Conservation (phyloP, 2,888 invertebrate genomes). For the Cheilosia variabilis region DNA sequence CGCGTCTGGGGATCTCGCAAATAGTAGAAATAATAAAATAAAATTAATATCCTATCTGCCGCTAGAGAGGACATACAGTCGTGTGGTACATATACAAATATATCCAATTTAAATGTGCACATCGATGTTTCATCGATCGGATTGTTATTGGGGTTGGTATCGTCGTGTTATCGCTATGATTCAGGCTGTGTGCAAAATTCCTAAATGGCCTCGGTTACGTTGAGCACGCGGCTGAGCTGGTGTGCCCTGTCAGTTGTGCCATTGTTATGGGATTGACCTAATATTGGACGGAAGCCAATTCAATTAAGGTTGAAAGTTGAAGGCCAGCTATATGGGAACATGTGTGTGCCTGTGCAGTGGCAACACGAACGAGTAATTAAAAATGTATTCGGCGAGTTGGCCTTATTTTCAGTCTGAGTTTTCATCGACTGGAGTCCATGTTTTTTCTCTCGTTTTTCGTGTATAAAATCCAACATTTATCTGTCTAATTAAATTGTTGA, state of each 20-base stretch:
- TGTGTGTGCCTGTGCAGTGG: constrained; percentile 63
- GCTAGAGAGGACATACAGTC: not conserved
- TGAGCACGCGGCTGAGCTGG: constrained; percentile 5
- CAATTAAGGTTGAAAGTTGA: constrained; percentile 76
- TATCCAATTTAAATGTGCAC: constrained; percentile 53
- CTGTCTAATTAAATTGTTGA: constrained; percentile 64
- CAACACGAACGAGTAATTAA: constrained; percentile 72
- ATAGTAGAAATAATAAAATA: constrained; percentile 6
- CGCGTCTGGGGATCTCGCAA: constrained; percentile 40
- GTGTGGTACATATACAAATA: too few species aligned
- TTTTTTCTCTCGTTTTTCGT: constrained; percentile 22
- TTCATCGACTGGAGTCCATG: too few species aligned
- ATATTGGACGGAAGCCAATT: constrained; percentile 74
- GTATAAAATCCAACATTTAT: constrained; percentile 53
- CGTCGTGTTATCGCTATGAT: constrained; percentile 58
- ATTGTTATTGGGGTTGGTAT: constrained; percentile 48
- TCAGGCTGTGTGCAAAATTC: constrained; percentile 61
- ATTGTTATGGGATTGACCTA: constrained; percentile 71
- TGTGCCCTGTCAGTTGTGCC: constrained; percentile 24
- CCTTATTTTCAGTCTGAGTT: not conserved
- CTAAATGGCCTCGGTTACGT: constrained; percentile 59
- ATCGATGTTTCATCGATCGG: constrained; percentile 69
- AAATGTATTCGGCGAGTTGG: constrained; percentile 56
- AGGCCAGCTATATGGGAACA: constrained; percentile 60
- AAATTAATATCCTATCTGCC: not conserved